Percentiles rank a stretch among this genome's conserved stretches.
These are phyloP conservation scores for Dusona sp. DNA, from an alignment of 2,888 invertebrate species.

Conservation along the genomic window DNA sequence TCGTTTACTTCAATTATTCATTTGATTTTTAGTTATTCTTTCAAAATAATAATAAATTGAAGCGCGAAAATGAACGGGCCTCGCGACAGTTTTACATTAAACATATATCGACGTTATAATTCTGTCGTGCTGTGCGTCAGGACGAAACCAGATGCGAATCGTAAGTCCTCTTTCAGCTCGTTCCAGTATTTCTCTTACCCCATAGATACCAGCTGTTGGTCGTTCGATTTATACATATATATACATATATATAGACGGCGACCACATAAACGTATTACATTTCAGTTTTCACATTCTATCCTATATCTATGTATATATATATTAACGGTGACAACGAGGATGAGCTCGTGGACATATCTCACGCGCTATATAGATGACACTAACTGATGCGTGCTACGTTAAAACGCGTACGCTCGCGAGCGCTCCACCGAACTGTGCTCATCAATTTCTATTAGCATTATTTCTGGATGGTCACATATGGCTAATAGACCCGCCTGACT, in stretches of 20 bases:
- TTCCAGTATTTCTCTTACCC: conserved; percentile 61
- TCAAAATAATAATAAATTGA: neutral
- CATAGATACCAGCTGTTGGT: conserved; percentile 75
- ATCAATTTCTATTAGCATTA: conserved; percentile 84
- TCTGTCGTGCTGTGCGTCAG: conserved; percentile 17
- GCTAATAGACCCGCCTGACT: conserved; percentile 71
- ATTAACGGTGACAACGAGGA: conserved; percentile 65
- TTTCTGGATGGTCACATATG: conserved; percentile 82
- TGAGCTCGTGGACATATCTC: conserved; percentile 63
- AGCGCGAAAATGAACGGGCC: conserved; percentile 26
- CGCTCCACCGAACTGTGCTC: conserved; percentile 76
- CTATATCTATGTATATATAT: conserved; percentile 62
- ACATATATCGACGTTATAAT: conserved; percentile 35
- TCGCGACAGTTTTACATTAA: conserved; percentile 45
- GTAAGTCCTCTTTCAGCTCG: conserved; percentile 70
- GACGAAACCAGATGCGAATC: conserved; percentile 76
- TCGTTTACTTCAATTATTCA: neutral
- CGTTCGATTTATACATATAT: conserved; percentile 30
- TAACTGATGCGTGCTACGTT: conserved; percentile 76
- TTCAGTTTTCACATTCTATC: conserved; percentile 32
- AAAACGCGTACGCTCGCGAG: conserved; percentile 50
- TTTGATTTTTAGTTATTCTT: neutral
- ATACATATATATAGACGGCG: conserved; percentile 60
- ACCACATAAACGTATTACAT: conserved; percentile 56
- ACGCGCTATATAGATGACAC: conserved; percentile 74